Evolutionary conservation across 37 sponge, comb jelly and placozoan species (phyloP), one percentile per base, ranked within the genome.

Genomic region (Hexactinellida sp.): DNA sequence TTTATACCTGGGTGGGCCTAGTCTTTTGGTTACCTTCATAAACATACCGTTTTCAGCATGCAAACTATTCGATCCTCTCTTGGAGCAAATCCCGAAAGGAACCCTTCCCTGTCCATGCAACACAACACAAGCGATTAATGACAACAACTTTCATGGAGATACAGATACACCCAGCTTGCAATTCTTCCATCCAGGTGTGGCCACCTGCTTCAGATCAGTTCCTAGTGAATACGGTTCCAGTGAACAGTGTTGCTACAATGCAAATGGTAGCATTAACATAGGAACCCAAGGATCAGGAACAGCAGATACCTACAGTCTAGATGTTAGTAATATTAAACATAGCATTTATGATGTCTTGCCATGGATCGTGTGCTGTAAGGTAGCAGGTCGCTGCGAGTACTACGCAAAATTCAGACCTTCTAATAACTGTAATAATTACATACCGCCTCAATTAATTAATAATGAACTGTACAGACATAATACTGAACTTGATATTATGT

Each of bases 181-280:
- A 28, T 63, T 63, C 34, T 63, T 63, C 76, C 76, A 63, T 63
- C 76, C 76, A 25, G 76, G 76, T n/a, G 76, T 63, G 5, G 76
- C 21, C 5, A 10, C 5, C 25, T 63, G 76, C 76, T 63, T 21
- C 76, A 63, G 76, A 63, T 63, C 76, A 28, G 76, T 63, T 3
- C 21, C 28, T 63, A 63, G 32, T n/a, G 76, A 63, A 63, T 25
- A n/a, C 30, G 76, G 76, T 1, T 63, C 76, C 5, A 63, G 76
- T 3, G 76, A 63, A n/a, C 76, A 63, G 34, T 63, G n/a, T 63
- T 63, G 76, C 34, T 63, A 63, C 34, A 63, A 63, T 63, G 3
- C 25, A 21, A 23, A 63, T 28, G 30, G 30, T 5, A 63, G 32
- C 5, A n/a, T 63, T n/a, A 63, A 63, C 76, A 7, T 63, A n/a